Conservation (phyloP, 2,888 invertebrate species). For the Acrocera orbiculus region DNA sequence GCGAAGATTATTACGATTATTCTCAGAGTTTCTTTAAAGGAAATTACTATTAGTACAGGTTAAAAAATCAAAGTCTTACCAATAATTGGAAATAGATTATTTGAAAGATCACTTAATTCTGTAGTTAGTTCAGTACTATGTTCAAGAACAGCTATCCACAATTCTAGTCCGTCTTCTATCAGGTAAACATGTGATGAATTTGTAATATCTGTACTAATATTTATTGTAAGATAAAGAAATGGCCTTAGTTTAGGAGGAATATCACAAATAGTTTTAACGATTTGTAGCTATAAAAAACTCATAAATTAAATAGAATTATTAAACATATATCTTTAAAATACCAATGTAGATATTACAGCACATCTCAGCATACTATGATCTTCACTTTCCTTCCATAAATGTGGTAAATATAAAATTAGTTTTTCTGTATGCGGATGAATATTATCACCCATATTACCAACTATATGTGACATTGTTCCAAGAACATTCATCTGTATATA, state of each 20-base stretch:
- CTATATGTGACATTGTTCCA: constrained; percentile 73
- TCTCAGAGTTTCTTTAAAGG: too few relatives aligned
- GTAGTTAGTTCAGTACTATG: constrained; percentile 48
- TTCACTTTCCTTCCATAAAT: constrained; percentile 74
- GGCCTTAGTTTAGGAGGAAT: constrained; percentile 40
- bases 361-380: constrained; percentile 80
- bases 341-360: constrained; percentile 73
- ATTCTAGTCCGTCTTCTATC: constrained; percentile 76
- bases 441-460: constrained; percentile 65
- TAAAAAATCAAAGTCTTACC: constrained; percentile 32
- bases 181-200: constrained; percentile 75
- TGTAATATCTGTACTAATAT: constrained; percentile 56
- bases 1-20: too few relatives aligned
- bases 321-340: constrained; percentile 18
- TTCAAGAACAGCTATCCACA: constrained; percentile 75
- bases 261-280: constrained; percentile 56
- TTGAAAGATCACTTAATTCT: constrained; percentile 52
- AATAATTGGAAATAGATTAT: constrained; percentile 55
- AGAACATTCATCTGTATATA: constrained; percentile 65
- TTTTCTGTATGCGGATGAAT: constrained; percentile 48
- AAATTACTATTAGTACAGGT: too few relatives aligned
- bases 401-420: constrained; percentile 66
- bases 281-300: constrained; percentile 35
- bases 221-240: constrained; percentile 50
- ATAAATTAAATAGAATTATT: background rate